phyloP scores from a whole-genome alignment of 1,140 invertebrate genomes.

The Parapsyche elsis region DNA sequence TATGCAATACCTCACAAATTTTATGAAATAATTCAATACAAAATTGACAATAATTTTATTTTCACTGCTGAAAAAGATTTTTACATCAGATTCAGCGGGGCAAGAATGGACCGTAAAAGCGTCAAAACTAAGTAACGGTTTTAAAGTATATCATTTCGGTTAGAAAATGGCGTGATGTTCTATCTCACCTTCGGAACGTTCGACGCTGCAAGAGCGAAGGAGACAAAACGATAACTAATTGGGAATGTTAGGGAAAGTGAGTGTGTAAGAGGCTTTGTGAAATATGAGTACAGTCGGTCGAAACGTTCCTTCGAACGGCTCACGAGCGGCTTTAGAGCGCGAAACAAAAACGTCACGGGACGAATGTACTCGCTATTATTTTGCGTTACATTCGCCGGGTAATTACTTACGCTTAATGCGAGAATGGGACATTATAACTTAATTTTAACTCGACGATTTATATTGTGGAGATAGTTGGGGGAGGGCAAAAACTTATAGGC shows the following conservation, averaged over 20 bases:
- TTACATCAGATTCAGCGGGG: neutral
- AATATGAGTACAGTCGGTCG: constrained; percentile 40
- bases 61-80: too few species aligned
- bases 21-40: too few species aligned
- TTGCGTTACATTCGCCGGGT: constrained; percentile 42
- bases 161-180: neutral
- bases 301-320: constrained; percentile 5
- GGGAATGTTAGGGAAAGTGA: constrained; percentile 51
- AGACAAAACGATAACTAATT: constrained; percentile 46
- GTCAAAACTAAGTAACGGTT: neutral
- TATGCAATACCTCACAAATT: too few species aligned
- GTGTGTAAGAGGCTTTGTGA: constrained; percentile 48
- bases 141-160: constrained; percentile 2
- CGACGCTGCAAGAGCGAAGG: neutral
- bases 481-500: too few species aligned
- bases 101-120: neutral
- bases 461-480: constrained; percentile 12
- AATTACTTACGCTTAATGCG: constrained; percentile 50
- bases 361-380: constrained; percentile 44
- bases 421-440: constrained; percentile 49
- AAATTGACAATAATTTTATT: too few species aligned
- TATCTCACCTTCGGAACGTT: neutral
- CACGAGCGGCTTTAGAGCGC: neutral
- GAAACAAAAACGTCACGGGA: neutral
- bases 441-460: constrained; percentile 50